Evolutionary conservation across 2,113 vertebrate genomes (phyloP).

Genomic region (Ondatra zibethicus): DNA sequence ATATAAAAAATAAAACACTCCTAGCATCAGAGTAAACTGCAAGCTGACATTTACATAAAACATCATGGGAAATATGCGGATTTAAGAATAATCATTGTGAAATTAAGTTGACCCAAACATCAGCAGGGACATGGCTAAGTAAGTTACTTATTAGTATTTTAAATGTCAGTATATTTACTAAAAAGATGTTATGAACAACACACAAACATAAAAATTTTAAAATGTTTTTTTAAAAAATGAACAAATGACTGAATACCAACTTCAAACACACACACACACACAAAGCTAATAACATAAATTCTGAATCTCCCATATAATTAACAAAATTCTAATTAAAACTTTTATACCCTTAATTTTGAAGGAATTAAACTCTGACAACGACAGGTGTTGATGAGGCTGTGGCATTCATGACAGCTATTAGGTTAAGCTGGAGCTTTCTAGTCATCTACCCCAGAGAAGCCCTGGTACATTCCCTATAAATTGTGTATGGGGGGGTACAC

Average conservation of each 20-base stretch:
- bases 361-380: not conserved
- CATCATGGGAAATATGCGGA: not conserved
- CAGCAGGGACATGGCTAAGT: not conserved
- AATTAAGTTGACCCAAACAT: not conserved
- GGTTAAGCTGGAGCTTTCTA: not conserved
- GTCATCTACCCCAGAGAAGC: not conserved
- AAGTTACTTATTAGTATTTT: not conserved
- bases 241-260: too few species aligned
- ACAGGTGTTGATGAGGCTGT: not conserved
- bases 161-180: not conserved
- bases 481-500: too few species aligned
- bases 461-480: not conserved
- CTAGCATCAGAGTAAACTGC: not conserved
- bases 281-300: not conserved
- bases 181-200: not conserved
- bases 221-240: not conserved
- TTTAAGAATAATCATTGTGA: not conserved
- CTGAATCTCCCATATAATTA: not conserved
- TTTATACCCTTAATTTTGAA: not conserved
- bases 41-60: not conserved
- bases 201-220: not conserved
- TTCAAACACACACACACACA: not conserved
- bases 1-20: not conserved
- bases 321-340: constrained; percentile 16
- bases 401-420: not conserved